Percentiles rank a stretch among this genome's conserved stretches.
These are phyloP conservation scores for Drosophila nigricruria DNA, from an alignment of 2,888 invertebrate genomes.

Conservation along the genomic window DNA sequence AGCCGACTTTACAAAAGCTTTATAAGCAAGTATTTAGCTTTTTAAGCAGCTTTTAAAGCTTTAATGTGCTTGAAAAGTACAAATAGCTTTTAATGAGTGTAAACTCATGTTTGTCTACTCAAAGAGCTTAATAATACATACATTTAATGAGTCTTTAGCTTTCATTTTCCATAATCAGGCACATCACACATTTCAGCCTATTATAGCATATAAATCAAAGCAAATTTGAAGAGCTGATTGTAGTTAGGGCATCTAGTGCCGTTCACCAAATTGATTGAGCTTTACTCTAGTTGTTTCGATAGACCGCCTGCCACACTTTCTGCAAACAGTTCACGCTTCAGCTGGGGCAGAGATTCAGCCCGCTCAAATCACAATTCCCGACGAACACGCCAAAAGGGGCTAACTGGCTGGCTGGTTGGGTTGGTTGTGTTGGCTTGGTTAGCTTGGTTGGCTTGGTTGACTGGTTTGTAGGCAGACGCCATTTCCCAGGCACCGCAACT, in stretches of 20 bases:
- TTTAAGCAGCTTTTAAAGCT: neutral
- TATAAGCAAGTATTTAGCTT: neutral
- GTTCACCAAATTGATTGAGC: conserved; percentile 1
- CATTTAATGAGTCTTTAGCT: neutral
- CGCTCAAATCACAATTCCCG: conserved; percentile 6
- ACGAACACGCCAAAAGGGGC: neutral
- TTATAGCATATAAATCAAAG: neutral
- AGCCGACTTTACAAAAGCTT: neutral
- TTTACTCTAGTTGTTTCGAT: neutral
- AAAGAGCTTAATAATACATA: neutral
- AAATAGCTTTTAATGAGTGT: neutral
- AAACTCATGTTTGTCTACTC: neutral
- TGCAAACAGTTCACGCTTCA: conserved; percentile 3
- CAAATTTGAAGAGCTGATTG: neutral
- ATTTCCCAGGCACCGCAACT: neutral
- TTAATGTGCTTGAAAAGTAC: neutral
- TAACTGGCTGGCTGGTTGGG: neutral
- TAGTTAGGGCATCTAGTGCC: neutral
- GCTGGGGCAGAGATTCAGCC: conserved; percentile 6
- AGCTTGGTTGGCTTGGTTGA: neutral
- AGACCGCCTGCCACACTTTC: conserved; percentile 1
- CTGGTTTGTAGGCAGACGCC: neutral
- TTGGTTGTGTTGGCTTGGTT: neutral
- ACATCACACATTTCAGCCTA: neutral
- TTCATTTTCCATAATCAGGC: neutral